Percentiles rank a stretch among this genome's conserved stretches.
Conservation (phyloP, 53 echinoderm and acorn worm genomes). For the Actinopyga echinites region DNA sequence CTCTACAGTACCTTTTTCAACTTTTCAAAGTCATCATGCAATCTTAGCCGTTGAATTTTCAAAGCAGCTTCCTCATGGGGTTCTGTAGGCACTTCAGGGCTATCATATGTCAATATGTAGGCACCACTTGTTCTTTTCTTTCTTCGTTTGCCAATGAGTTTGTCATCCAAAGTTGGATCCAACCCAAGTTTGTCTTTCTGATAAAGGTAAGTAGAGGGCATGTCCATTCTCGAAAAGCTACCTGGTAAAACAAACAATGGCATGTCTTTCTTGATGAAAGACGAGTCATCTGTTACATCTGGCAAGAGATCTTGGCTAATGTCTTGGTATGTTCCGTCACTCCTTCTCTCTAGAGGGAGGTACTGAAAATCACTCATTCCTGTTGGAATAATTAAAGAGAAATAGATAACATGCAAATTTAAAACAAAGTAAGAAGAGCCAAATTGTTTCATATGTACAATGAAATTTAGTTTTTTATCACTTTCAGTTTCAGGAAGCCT, state of each 20-base stretch:
- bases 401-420: too few relatives aligned
- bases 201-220: slow-evolving; percentile 46
- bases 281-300: slow-evolving; percentile 23
- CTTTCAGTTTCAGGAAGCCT: too few relatives aligned
- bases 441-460: too few relatives aligned
- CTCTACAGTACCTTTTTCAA: not conserved
- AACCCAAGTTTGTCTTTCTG: slow-evolving; percentile 49
- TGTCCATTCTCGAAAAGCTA: slow-evolving; percentile 65
- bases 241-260: slow-evolving; percentile 60
- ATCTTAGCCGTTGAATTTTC: slow-evolving; percentile 14
- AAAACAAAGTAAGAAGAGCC: too few relatives aligned
- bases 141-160: slow-evolving; percentile 65
- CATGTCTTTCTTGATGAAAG: slow-evolving; percentile 35
- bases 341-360: slow-evolving; percentile 56
- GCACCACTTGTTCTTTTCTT: slow-evolving; percentile 66
- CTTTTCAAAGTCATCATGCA: not conserved
- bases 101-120: slow-evolving; percentile 59
- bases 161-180: slow-evolving; percentile 47
- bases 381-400: slow-evolving; percentile 10
- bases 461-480: too few relatives aligned
- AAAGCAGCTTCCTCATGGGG: slow-evolving; percentile 37
- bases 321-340: slow-evolving; percentile 37
- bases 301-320: slow-evolving; percentile 59
- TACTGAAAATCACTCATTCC: slow-evolving; percentile 80
- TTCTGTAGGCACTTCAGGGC: slow-evolving; percentile 43